Percentiles rank a stretch among this genome's conserved stretches.
Evolutionary conservation across 2,888 invertebrate species (phyloP).

Genomic region (Drosophila leonis): DNA sequence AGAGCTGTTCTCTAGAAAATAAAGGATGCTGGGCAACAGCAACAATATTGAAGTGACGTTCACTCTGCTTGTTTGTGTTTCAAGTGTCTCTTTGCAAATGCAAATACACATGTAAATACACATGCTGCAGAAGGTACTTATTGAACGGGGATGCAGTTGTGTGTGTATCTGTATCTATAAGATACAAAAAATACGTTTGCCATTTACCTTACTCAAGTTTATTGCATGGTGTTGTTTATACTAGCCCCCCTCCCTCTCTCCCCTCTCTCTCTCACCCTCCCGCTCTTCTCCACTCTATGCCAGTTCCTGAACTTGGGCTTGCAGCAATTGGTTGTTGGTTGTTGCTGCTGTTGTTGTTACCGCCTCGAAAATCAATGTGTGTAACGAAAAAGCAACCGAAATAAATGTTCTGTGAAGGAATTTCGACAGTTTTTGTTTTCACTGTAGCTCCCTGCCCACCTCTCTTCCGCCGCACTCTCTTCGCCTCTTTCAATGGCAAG

Average conservation of each 20-base stretch:
- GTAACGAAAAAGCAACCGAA: constrained; percentile 81
- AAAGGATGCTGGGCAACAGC: constrained; percentile 10
- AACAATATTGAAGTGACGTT: constrained; percentile 1
- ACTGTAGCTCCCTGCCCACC: constrained; percentile 20
- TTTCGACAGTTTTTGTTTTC: constrained; percentile 77
- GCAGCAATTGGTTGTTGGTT: constrained; percentile 23
- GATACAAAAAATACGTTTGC: constrained; percentile 73
- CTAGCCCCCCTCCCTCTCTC: neutral
- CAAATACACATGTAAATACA: constrained; percentile 25
- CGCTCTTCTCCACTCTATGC: neutral
- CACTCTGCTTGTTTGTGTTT: constrained; percentile 28
- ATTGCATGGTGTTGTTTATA: constrained; percentile 62
- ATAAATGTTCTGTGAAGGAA: constrained; percentile 84
- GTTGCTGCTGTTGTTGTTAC: constrained; percentile 41
- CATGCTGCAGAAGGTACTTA: constrained; percentile 38
- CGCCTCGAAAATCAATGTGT: constrained; percentile 77
- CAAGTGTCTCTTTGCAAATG: constrained; percentile 33
- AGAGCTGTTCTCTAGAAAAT: neutral
- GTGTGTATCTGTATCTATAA: constrained; percentile 51
- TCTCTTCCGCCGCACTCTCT: neutral
- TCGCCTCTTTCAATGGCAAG: neutral
- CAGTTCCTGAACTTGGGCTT: constrained; percentile 29
- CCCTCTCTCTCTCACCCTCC: neutral
- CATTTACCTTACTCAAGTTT: constrained; percentile 76
- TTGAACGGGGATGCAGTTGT: constrained; percentile 11